Evolutionary conservation across 2,888 invertebrate genomes (phyloP).

Genomic region (Xestobium rufovillosum): DNA sequence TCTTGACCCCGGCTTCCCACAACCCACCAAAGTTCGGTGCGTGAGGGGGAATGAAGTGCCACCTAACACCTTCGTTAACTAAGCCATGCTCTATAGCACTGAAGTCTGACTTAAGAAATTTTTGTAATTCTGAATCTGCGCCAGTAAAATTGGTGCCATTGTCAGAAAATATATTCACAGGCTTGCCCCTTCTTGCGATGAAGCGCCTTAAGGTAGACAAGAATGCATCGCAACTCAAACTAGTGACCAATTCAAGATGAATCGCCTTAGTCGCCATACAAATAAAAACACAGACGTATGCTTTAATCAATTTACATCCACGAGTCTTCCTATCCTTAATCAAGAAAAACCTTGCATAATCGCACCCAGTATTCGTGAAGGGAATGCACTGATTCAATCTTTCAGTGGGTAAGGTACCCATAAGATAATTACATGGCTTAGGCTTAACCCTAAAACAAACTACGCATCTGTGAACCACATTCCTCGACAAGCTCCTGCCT

Average conservation of each 20-base stretch:
- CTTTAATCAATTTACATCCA: slow-evolving; percentile 18
- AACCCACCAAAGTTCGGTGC: slow-evolving; percentile 22
- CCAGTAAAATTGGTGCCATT: slow-evolving; percentile 34
- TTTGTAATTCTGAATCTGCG: slow-evolving; percentile 20
- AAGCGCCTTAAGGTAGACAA: slow-evolving; percentile 30
- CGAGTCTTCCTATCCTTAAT: slow-evolving; percentile 19
- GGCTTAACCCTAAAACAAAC: slow-evolving; percentile 3
- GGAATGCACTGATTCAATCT: slow-evolving; percentile 11
- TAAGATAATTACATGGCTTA: slow-evolving; percentile 6
- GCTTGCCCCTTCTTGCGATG: slow-evolving; percentile 27
- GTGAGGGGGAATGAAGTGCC: slow-evolving; percentile 22
- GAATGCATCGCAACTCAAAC: slow-evolving; percentile 30
- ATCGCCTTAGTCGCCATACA: slow-evolving; percentile 28
- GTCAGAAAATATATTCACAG: slow-evolving; percentile 29
- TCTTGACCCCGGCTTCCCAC: too few relatives aligned
- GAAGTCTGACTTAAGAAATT: slow-evolving; percentile 3
- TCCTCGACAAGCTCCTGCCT: too few relatives aligned
- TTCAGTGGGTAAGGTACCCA: slow-evolving; percentile 8
- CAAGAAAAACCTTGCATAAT: slow-evolving; percentile 26
- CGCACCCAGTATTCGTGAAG: slow-evolving; percentile 20
- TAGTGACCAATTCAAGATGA: too few relatives aligned
- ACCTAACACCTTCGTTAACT: slow-evolving; percentile 7
- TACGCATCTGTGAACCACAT: too few relatives aligned
- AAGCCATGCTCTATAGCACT: not conserved
- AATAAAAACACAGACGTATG: slow-evolving; percentile 27